phyloP scores from a whole-genome alignment of 2,888 invertebrate genomes.

The Cephus pygmeus region DNA sequence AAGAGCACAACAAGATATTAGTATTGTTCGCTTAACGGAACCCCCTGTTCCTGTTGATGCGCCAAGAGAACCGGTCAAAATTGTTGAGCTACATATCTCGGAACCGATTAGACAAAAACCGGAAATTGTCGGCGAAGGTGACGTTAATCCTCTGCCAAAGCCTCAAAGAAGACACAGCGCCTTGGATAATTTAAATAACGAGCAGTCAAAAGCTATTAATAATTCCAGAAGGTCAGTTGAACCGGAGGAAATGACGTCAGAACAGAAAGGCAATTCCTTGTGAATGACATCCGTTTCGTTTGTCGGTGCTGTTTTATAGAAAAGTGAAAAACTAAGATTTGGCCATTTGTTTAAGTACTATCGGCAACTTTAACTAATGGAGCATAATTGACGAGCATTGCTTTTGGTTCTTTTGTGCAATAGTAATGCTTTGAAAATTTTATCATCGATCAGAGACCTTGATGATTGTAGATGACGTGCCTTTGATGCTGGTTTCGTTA shows the following conservation, averaged over 20 bases:
- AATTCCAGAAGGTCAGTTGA: too few relatives aligned
- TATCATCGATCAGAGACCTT: too few relatives aligned
- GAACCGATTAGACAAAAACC: slow-evolving; percentile 65
- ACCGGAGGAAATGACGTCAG: neutral
- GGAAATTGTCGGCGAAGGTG: slow-evolving; percentile 36
- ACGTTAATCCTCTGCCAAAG: slow-evolving; percentile 70
- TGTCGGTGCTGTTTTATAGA: too few relatives aligned
- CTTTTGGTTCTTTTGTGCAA: too few relatives aligned
- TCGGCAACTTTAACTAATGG: too few relatives aligned
- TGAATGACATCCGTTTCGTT: slow-evolving; percentile 7
- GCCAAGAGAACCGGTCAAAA: slow-evolving; percentile 49
- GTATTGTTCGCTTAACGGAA: slow-evolving; percentile 51
- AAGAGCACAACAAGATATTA: slow-evolving; percentile 52
- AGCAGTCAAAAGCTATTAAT: too few relatives aligned
- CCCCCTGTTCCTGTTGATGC: slow-evolving; percentile 38
- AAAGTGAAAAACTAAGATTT: too few relatives aligned
- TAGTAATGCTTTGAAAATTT: too few relatives aligned
- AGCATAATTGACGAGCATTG: too few relatives aligned
- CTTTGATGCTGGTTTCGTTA: too few relatives aligned
- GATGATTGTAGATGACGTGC: too few relatives aligned
- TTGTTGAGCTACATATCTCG: slow-evolving; percentile 70
- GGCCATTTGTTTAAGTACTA: too few relatives aligned
- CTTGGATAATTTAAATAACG: slow-evolving; percentile 14
- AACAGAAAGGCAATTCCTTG: slow-evolving; percentile 42
- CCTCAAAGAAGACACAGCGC: slow-evolving; percentile 67